phyloP scores from a whole-genome alignment of 2,888 invertebrate species.

The Sphinx pinastri region DNA sequence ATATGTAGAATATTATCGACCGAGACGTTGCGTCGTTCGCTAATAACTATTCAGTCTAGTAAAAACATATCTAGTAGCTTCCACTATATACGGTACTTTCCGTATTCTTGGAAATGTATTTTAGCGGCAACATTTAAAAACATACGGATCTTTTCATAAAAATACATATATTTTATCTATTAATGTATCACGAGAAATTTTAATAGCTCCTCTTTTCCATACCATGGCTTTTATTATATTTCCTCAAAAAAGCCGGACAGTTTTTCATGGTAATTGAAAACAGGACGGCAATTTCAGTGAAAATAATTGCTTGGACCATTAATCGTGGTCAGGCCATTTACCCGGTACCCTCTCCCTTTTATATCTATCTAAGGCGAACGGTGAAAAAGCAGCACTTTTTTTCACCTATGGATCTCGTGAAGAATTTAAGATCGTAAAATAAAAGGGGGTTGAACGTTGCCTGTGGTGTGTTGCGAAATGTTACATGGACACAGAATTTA shows the following conservation, averaged over 20 bases:
- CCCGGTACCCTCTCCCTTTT: slow-evolving; percentile 54
- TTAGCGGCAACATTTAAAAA: too few relatives aligned
- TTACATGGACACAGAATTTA: slow-evolving; percentile 41
- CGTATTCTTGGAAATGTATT: too few relatives aligned
- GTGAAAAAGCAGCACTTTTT: slow-evolving; percentile 65
- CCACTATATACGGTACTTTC: too few relatives aligned
- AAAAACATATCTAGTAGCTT: too few relatives aligned
- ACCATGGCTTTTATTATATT: slow-evolving; percentile 11
- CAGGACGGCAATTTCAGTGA: slow-evolving; percentile 37
- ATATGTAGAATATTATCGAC: too few relatives aligned
- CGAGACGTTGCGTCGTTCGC: too few relatives aligned
- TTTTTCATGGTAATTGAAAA: slow-evolving; percentile 22
- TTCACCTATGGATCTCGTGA: slow-evolving; percentile 74
- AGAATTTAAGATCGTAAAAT: slow-evolving; percentile 83
- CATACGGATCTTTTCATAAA: too few relatives aligned
- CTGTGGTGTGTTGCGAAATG: slow-evolving; percentile 60
- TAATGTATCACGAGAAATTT: background rate
- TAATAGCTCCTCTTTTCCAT: slow-evolving; percentile 12
- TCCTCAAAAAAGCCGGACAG: slow-evolving; percentile 7
- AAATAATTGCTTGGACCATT: slow-evolving; percentile 62
- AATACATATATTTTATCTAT: too few relatives aligned
- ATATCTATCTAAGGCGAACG: slow-evolving; percentile 50
- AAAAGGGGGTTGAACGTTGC: slow-evolving; percentile 66
- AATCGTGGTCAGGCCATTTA: slow-evolving; percentile 59
- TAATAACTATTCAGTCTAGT: too few relatives aligned